These are phyloP conservation scores for Macropis europaea DNA, from an alignment of 2,888 invertebrate species.

Conservation along the genomic window DNA sequence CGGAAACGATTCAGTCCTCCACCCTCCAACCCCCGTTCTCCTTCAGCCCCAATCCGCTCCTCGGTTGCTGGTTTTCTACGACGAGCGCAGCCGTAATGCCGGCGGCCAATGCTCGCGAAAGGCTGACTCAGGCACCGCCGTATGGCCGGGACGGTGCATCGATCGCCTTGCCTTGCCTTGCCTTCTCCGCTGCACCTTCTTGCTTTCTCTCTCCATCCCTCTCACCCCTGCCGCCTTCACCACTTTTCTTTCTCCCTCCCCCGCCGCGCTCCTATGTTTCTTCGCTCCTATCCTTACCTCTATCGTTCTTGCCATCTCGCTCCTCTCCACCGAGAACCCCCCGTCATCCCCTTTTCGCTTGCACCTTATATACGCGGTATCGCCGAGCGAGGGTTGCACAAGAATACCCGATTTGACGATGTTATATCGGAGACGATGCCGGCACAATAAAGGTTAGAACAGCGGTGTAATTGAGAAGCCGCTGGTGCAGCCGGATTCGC, in stretches of 20 bases:
- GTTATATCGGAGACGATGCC: slow-evolving; percentile 21
- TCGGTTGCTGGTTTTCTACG: slow-evolving; percentile 47
- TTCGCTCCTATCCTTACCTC: slow-evolving; percentile 21
- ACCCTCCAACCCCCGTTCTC: slow-evolving; percentile 6
- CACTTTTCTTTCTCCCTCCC: background rate
- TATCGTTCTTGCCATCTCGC: background rate
- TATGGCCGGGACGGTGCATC: slow-evolving; percentile 68
- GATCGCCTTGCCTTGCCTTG: too few relatives aligned
- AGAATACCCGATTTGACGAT: slow-evolving; percentile 53
- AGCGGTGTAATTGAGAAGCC: slow-evolving; percentile 39
- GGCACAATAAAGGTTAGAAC: slow-evolving; percentile 31
- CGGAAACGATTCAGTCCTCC: slow-evolving; percentile 62
- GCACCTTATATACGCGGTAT: slow-evolving; percentile 45
- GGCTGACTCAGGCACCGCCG: slow-evolving; percentile 67
- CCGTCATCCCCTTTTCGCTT: slow-evolving; percentile 27
- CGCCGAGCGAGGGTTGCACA: slow-evolving; percentile 32
- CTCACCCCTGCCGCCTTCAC: background rate
- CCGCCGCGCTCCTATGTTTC: slow-evolving; percentile 5
- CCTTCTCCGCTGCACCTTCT: slow-evolving; percentile 60
- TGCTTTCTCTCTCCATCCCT: slow-evolving; percentile 30
- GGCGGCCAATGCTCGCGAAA: slow-evolving; percentile 67
- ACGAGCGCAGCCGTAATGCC: slow-evolving; percentile 67
- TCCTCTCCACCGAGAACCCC: background rate
- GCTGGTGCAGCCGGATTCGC: slow-evolving; percentile 23
- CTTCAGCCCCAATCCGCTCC: slow-evolving; percentile 39